Base-by-base conservation (phyloP, 1,140 invertebrate species). In the Cryptotermes secundus region DNA sequence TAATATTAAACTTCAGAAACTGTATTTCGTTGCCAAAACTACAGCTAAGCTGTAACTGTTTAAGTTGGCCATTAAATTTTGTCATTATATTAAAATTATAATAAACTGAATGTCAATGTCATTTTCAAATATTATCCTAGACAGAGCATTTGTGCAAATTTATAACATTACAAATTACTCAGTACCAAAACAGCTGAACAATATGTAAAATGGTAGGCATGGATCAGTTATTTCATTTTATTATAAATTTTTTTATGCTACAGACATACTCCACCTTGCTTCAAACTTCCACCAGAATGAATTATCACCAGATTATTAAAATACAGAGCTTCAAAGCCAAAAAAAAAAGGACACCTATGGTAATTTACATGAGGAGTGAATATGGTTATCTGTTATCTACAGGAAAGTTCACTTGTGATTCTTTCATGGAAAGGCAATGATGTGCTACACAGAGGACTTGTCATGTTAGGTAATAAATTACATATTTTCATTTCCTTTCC, bases 401-500 rank as follows among this genome's bases (percentile, higher is more conserved):
- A 72, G 59, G 59, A 31, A n/a, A 72, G n/a, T 72, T 72, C 59
- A 49, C 19, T 72, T 72, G 59, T 72, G 59, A 49, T 49, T 49
- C 45, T 22, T 49, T 49, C 45, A 49, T 16, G 45, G 45, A 72
- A 72, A 72, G 59, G 59, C 59, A 72, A 72, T 72, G 59, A 72
- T 31, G 59, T 72, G 59, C 59, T 72, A 72, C 6, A 72, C 59
- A 31, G 59, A n/a, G 59, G 59, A 72, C 59, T 12, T 72, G 59
- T 72, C 59, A 72, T 72, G 59, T 72, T 72, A 72, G n/a, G 59
- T 72, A 72, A 72, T 72, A 72, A 72, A 72, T 72, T 72, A 72
- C 59, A 72, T 72, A 72, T 16, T 72, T 72, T 49, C 45, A 19
- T 49, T 6, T 38, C 38, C 53, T 59, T 59, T 4, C 53, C 26